phyloP scores from a whole-genome alignment of 2,113 vertebrate species.

The Mastomys natalensis region DNA sequence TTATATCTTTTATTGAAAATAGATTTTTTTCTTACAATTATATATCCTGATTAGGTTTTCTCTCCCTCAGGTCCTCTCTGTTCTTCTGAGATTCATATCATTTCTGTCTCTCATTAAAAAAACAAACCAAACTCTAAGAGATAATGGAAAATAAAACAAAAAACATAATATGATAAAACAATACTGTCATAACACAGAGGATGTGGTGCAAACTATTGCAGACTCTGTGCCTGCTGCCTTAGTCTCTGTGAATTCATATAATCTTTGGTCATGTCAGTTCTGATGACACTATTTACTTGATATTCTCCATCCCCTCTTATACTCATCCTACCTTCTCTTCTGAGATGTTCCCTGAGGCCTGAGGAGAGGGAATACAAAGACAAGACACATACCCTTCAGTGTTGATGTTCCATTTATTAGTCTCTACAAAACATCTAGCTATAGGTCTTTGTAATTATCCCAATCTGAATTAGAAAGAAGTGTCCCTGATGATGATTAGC shows the following conservation, averaged over 20 bases:
- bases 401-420: not conserved
- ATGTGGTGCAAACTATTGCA: not conserved
- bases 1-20: not conserved
- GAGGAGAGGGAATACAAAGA: not conserved
- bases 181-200: not conserved
- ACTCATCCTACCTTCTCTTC: not conserved
- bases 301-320: not conserved
- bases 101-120: not conserved
- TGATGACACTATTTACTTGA: not conserved
- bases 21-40: not conserved
- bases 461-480: not conserved
- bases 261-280: not conserved
- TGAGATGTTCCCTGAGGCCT: not conserved
- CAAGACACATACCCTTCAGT: not conserved
- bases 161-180: not conserved
- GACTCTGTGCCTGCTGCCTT: not conserved
- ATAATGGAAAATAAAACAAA: not conserved
- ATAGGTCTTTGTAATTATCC: not conserved
- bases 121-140: not conserved
- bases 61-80: not conserved
- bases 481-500: not conserved
- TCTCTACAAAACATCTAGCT: not conserved
- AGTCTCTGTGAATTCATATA: not conserved
- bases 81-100: not conserved
- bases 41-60: not conserved